Evolutionary conservation across 2,888 invertebrate species (phyloP), one percentile per base, ranked within the genome.

Genomic region (Entomobrya proxima): DNA sequence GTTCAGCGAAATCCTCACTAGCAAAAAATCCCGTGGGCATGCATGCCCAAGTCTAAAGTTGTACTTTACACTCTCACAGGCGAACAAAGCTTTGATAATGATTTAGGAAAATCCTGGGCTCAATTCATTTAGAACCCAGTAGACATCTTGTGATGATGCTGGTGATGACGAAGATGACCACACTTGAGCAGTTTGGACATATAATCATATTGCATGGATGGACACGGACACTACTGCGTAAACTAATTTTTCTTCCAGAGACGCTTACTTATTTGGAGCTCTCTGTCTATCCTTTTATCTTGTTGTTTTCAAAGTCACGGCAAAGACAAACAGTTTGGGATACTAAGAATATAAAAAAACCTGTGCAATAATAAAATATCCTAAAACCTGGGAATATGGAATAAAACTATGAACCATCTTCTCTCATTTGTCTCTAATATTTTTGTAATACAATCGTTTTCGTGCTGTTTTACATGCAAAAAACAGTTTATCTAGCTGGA

Each of bases 231-330:
- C n/a, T 18, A 32, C 11, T 58, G 13, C 58, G 30, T 40, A 40
- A 9, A 21, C 4, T 2, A 15, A 61, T 61, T 13, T 69, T 40
- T 27, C 15, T 40, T 69, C 24, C 32, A n/a, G n/a, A n/a, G n/a
- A n/a, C n/a, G n/a, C n/a, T n/a, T 32, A n/a, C 27, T 9, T 35
- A 18, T n/a, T 13, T 64, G 11, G 5, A 13, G 37, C n/a, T 9
- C 30, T 27, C 3, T n/a, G n/a, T n/a, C n/a, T 6, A 61, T 44
- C 15, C 35, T 61, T 61, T 61, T 24, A n/a, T 32, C 35, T 40
- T 35, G 21, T n/a, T 13, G 15, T 35, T 79, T 69, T 79, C 79
- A 79, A 79, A 79, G 79, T 79, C 79, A 79, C 61, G 55, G 67
- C 79, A 79, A 79, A 79, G 79, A 79, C 74, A 74, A 77, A 77